phyloP scores from a whole-genome alignment of 2,113 vertebrate species.

The Phalacrocorax aristotelis region DNA sequence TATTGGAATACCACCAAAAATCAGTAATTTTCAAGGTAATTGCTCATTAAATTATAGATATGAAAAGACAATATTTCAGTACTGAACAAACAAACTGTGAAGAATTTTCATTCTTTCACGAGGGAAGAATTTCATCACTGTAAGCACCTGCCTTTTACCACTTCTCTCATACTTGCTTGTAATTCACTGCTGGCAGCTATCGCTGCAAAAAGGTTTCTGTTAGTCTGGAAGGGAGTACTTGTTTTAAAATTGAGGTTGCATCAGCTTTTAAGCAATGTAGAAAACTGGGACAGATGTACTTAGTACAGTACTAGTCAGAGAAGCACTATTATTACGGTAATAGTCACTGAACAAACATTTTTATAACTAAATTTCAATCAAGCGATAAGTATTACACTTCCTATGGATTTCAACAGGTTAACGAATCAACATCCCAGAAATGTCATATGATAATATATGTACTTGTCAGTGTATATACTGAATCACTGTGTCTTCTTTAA shows the following conservation, averaged over 20 bases:
- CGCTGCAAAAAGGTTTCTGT: background rate
- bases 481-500: background rate
- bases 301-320: background rate
- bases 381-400: background rate
- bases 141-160: background rate
- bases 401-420: background rate
- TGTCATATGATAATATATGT: background rate
- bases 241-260: background rate
- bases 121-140: background rate
- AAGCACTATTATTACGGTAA: background rate
- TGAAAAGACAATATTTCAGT: background rate
- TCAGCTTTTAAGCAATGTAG: background rate
- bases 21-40: background rate
- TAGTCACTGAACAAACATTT: background rate
- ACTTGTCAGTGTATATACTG: background rate
- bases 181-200: background rate
- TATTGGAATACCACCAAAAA: background rate
- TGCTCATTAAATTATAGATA: background rate
- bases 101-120: background rate
- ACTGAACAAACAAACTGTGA: background rate
- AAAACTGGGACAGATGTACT: background rate
- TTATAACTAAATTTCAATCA: background rate
- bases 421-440: background rate
- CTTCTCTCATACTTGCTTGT: background rate
- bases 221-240: background rate